phyloP scores from a whole-genome alignment of 2,113 vertebrate species.

The Proteles cristata region DNA sequence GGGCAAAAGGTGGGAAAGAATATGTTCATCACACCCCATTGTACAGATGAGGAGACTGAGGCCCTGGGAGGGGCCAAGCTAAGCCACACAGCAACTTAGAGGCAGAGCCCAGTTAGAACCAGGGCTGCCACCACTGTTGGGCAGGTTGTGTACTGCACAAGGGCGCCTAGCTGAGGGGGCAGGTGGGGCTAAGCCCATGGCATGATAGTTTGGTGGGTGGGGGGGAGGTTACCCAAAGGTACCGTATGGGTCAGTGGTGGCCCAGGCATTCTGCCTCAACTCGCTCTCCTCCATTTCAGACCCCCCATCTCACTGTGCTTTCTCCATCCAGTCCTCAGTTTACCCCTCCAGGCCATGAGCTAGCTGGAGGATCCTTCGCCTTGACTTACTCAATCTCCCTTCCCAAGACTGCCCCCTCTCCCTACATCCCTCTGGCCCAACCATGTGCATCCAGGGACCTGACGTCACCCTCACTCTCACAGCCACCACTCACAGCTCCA shows the following conservation, averaged over 20 bases:
- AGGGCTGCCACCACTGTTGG: neutral
- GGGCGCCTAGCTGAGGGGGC: neutral
- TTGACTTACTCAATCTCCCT: neutral
- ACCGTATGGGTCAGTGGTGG: neutral
- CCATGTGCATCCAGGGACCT: neutral
- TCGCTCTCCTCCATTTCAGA: neutral
- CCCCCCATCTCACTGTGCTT: neutral
- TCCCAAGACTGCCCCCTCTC: neutral
- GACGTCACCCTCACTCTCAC: neutral
- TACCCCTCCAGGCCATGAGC: neutral
- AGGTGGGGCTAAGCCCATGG: neutral
- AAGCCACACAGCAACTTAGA: neutral
- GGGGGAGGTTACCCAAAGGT: neutral
- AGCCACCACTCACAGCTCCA: slow-evolving; percentile 76
- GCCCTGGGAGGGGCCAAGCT: neutral
- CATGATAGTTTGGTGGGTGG: neutral
- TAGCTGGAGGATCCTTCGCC: neutral
- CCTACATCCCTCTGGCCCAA: neutral
- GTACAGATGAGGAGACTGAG: neutral
- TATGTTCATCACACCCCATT: neutral
- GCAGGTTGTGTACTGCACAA: neutral
- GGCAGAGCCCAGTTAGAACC: neutral
- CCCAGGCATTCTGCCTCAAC: neutral
- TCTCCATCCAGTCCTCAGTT: neutral
- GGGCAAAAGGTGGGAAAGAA: neutral